A percentile compares a stretch with the other conserved stretches of the same genome.
Conservation (phyloP, 2,797 vertebrate species). For the Tolypeutes matacus region DNA sequence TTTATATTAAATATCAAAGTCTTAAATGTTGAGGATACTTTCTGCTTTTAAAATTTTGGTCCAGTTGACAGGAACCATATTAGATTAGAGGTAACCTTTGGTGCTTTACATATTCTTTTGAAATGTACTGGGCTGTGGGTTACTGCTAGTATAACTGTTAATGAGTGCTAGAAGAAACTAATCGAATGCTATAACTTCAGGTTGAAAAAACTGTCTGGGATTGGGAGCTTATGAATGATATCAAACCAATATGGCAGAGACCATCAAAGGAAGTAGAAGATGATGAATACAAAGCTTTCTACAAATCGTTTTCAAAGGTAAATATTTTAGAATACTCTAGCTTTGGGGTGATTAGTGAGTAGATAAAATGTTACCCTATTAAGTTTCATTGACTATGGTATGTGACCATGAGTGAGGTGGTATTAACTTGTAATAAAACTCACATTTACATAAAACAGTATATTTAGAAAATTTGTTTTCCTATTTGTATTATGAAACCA, state of each 20-base stretch:
- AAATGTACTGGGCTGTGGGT: neutral
- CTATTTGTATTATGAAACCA: neutral
- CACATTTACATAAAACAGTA: neutral
- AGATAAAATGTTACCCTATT: neutral
- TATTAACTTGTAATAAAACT: neutral
- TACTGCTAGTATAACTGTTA: neutral
- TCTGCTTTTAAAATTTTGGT: neutral
- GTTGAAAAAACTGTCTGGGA: slow-evolving; percentile 99
- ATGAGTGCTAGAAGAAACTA: neutral
- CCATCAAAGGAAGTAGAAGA: slow-evolving; percentile 97
- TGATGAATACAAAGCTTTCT: slow-evolving; percentile 98
- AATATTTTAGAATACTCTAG: slow-evolving; percentile 6
- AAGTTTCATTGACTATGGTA: neutral
- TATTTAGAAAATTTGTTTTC: neutral
- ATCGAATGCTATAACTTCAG: slow-evolving; percentile 84
- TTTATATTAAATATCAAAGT: neutral
- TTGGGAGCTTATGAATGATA: slow-evolving; percentile 99
- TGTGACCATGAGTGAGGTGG: neutral
- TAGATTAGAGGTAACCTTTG: neutral
- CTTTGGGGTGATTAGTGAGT: neutral
- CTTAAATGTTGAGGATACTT: neutral
- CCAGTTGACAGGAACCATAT: neutral
- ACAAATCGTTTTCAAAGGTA: slow-evolving; percentile 99
- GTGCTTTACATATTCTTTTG: neutral
- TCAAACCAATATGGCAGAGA: slow-evolving; percentile 99